A percentile compares a stretch with the other conserved stretches of the same genome.
Evolutionary conservation across 1,140 invertebrate species (phyloP).

Genomic region (Meloidogyne chitwoodi): DNA sequence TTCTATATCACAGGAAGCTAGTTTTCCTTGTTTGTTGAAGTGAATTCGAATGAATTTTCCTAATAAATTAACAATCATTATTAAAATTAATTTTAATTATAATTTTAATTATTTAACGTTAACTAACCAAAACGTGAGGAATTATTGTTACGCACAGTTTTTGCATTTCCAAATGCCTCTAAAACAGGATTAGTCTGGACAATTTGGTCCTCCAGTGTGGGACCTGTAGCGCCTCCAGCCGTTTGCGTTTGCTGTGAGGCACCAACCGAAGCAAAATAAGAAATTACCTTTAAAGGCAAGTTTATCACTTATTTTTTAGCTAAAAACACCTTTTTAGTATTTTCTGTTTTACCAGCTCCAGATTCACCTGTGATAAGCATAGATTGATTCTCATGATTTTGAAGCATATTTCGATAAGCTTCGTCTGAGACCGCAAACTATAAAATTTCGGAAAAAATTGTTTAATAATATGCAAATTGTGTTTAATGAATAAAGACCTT

Average conservation of each 20-base stretch:
- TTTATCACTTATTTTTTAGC: neutral
- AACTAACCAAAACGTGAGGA: conserved; percentile 74
- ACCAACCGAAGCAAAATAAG: conserved; percentile 68
- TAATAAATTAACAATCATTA: conserved; percentile 60
- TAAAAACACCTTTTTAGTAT: conserved; percentile 67
- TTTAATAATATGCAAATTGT: neutral
- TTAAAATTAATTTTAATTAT: neutral
- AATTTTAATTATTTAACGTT: conserved; percentile 79
- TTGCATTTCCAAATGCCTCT: conserved; percentile 99
- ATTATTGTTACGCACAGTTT: conserved; percentile 99
- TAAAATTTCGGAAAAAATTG: conserved; percentile 71
- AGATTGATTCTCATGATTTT: conserved; percentile 93
- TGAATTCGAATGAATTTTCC: conserved; percentile 98
- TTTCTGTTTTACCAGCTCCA: conserved; percentile 70
- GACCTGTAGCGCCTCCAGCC: conserved; percentile 12
- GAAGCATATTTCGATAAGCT: conserved; percentile 99
- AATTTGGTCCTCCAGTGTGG: conserved; percentile 82
- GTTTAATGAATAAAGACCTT: neutral
- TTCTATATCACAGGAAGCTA: conserved; percentile 99
- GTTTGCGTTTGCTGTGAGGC: conserved; percentile 52
- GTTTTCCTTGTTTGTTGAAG: conserved; percentile 95
- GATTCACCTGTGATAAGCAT: conserved; percentile 87
- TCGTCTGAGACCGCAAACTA: conserved; percentile 99
- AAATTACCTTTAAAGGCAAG: conserved; percentile 61
- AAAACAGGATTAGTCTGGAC: conserved; percentile 98